A percentile compares a stretch with the other conserved stretches of the same genome.
Evolutionary conservation across 92 coral and sea anemone species (phyloP).

Genomic region (Palythoa heliodiscus): DNA sequence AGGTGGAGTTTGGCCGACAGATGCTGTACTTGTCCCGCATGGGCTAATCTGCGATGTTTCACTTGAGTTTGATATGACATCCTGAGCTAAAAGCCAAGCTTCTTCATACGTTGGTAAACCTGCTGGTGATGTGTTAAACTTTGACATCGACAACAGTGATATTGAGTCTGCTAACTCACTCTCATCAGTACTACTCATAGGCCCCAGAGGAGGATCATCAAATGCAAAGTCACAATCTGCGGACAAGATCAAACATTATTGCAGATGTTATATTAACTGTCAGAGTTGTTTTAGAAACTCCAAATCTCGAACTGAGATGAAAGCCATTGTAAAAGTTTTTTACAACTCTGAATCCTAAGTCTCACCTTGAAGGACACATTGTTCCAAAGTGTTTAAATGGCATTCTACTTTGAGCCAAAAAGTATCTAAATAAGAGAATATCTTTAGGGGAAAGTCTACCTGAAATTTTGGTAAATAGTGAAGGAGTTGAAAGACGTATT

Average conservation of each 20-base stretch:
- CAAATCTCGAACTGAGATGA: neutral
- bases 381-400: too few relatives aligned
- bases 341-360: too few relatives aligned
- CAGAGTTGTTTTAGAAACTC: neutral
- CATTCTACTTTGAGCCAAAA: too few relatives aligned
- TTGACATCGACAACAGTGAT: constrained; percentile 43
- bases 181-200: constrained; percentile 54
- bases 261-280: neutral
- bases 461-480: too few relatives aligned
- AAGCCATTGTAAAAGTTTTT: too few relatives aligned
- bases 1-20: constrained; percentile 49
- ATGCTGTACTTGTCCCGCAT: constrained; percentile 68
- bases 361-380: too few relatives aligned
- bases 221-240: constrained; percentile 67
- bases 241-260: neutral
- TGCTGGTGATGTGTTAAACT: constrained; percentile 14
- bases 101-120: constrained; percentile 84
- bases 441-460: too few relatives aligned
- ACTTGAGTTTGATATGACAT: constrained; percentile 63
- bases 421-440: too few relatives aligned
- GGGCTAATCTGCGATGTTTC: constrained; percentile 73
- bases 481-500: too few relatives aligned
- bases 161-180: constrained; percentile 60
- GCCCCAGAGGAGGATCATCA: constrained; percentile 59
- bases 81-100: constrained; percentile 72